These are phyloP conservation scores for Podargus strigoides DNA, from an alignment of 2,797 vertebrate genomes.

Conservation along the genomic window DNA sequence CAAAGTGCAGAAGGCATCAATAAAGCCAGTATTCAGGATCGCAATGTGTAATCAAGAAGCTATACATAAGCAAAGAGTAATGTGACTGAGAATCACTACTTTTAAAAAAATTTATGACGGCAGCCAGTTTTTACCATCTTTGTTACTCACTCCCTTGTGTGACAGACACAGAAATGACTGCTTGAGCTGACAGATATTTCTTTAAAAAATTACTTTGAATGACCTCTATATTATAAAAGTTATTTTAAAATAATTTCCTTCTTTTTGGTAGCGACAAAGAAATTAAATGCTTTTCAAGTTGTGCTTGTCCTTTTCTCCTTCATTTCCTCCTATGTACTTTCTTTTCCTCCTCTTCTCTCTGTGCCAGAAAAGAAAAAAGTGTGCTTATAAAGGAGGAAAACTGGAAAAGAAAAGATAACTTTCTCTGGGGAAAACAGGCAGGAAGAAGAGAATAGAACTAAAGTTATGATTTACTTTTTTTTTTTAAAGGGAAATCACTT, in stretches of 20 bases:
- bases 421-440: not conserved
- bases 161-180: not conserved
- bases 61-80: not conserved
- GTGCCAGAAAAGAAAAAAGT: not conserved
- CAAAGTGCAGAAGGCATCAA: not conserved
- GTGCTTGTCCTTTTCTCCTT: not conserved
- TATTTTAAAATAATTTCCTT: not conserved
- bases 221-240: not conserved
- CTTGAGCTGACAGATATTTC: not conserved
- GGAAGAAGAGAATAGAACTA: not conserved
- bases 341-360: not conserved
- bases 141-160: not conserved
- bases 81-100: not conserved
- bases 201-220: not conserved
- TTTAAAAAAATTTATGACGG: not conserved
- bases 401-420: not conserved
- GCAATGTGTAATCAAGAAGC: not conserved
- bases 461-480: not conserved
- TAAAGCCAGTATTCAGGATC: not conserved
- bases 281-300: not conserved
- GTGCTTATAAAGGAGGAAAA: not conserved
- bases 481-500: not conserved
- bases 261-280: not conserved
- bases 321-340: not conserved
- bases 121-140: not conserved